Evolutionary conservation across 2,888 invertebrate species (phyloP).

Genomic region (Dryadula phaetusa): DNA sequence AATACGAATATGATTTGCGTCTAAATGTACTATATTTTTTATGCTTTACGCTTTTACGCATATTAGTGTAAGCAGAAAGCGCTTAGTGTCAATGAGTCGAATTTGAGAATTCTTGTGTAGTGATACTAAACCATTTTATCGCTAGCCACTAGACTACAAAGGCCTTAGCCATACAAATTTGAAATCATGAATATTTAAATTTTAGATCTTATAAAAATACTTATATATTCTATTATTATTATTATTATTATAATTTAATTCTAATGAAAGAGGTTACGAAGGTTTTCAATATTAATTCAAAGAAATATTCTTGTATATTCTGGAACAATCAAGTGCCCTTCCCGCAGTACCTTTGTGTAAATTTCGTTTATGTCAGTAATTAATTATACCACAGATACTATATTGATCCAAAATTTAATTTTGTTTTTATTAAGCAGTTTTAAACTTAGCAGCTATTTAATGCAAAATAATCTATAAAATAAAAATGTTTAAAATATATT

Average conservation of each 20-base stretch:
- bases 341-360: constrained; percentile 37
- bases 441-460: too few relatives aligned
- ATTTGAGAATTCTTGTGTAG: too few relatives aligned
- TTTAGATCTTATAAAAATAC: not conserved
- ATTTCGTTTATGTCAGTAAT: constrained; percentile 34
- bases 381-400: constrained; percentile 28
- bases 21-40: not conserved
- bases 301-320: constrained; percentile 33
- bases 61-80: too few relatives aligned
- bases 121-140: too few relatives aligned
- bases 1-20: not conserved
- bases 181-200: not conserved
- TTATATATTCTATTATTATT: not conserved
- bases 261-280: not conserved
- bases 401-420: constrained; percentile 30
- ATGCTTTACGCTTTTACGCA: too few relatives aligned
- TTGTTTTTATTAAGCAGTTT: not conserved
- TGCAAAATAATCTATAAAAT: too few relatives aligned
- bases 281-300: constrained; percentile 29
- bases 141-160: too few relatives aligned
- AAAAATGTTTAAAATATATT: too few relatives aligned
- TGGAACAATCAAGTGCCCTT: constrained; percentile 33
- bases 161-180: not conserved
- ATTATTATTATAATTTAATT: not conserved
- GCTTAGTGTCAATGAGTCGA: too few relatives aligned